Evolutionary conservation across 1,140 invertebrate genomes (phyloP), one percentile per base, ranked within the genome.

Genomic region (Zaprionus davidi): DNA sequence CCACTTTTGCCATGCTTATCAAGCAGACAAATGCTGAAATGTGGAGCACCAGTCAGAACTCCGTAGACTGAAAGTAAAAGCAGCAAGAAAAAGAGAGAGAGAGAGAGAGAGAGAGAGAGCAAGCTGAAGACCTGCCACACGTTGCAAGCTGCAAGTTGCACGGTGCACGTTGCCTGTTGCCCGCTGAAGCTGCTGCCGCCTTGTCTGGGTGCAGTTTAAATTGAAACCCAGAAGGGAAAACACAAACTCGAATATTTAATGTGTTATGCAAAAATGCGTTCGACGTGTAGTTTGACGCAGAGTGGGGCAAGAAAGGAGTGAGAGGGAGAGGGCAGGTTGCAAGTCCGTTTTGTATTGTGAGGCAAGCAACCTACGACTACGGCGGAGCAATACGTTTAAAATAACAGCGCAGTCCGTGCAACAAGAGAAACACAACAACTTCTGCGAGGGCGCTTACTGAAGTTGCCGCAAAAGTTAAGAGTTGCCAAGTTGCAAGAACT

Each of bases 241-340:
- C 78, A 86, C 86, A 88, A 88, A 90, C 81, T 84, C 81, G 85
- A 88, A 88, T 88, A 81, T 79, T 88, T 88, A 90, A 88, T 88
- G 85, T 73, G 84, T 88, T 88, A 88, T 88, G 84, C 84, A 88
- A 88, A 88, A 88, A 88, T 88, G 78, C 81, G 71, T 88, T 71
- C 68, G 76, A 70, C 76, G 67, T 76, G 46, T 57, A 65, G 69
- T 38, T 70, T 51, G 46, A 24, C 31, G 31, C 9, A 11, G 9
- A 11, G 9, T 11, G 31, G 31, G 31, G 31, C 31, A 34, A 34
- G 31, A 34, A 34, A 11, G 31, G 3, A 34, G 9, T 11, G 9
- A 34, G 9, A 34, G 20, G 38, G 63, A 44, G 60, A 53, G 20
- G n/a, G 38, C 44, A 17, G 46, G 3, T 5, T 5, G 46, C 20